Evolutionary conservation across 2,888 invertebrate species (phyloP), one percentile per base, ranked within the genome.

Genomic region (Thyatira batis): DNA sequence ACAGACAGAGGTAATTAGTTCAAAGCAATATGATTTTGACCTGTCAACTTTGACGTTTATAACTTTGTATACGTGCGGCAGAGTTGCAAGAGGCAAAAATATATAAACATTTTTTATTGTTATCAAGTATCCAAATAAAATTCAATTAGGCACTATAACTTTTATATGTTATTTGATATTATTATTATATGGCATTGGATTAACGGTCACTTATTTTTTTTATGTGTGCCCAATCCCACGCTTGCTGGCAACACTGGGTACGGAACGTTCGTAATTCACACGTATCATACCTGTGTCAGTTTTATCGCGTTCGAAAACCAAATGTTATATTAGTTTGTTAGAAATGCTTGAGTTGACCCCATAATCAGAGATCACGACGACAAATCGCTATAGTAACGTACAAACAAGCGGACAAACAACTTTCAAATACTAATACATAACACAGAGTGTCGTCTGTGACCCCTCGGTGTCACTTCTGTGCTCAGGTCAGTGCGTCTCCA

Each of bases 391-490:
- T 63, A 61, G 55, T 59, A 68, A 65, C 62, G 61, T 65, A 59
- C 60, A 28, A 21, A 53, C 58, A 44, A 60, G 65, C 68, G 65
- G 73, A 73, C 69, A 76, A 74, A 82, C 84, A 83, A 84, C 84
- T 84, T 84, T 84, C 85, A 63, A 78, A 70, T 66, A 56, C 57
- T 51, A 58, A 52, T 48, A 48, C 48, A 55, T 53, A 48, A 49
- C 45, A 25, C 23, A 43, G 33, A 46, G 46, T 25, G 39, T 43
- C 33, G 39, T 28, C 50, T 49, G 52, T 75, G 78, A 78, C 73
- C 75, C 69, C 63, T 63, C 66, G 63, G 50, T 39, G 39, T 39
- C 39, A 39, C 13, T 61, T 46, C 63, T 25, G 49, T 54, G 8
- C 56, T 49, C 65, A 55, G 58, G 66, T 66, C 39, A 39, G 49